phyloP scores from a whole-genome alignment of 1,140 invertebrate genomes.

The Drosophila sp. region DNA sequence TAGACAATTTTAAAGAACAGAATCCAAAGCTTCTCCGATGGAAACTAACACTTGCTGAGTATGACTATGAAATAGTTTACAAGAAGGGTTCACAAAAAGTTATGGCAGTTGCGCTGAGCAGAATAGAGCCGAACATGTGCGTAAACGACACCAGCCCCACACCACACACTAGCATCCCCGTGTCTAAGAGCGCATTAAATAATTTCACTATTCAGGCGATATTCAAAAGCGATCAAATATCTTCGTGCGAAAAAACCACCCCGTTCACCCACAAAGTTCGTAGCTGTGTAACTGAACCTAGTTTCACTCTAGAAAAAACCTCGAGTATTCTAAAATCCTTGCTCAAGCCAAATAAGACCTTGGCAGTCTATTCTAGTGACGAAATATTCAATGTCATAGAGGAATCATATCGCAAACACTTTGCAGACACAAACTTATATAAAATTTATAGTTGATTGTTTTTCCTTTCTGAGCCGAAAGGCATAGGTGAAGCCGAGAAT shows the following conservation, averaged over 20 bases:
- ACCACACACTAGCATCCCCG: background rate
- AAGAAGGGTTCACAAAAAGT: no score
- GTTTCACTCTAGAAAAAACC: background rate
- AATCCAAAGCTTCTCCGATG: background rate
- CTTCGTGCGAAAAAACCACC: background rate
- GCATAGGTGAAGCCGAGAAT: background rate
- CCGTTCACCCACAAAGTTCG: conserved; percentile 9
- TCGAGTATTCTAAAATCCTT: background rate
- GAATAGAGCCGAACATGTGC: background rate
- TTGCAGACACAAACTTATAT: background rate
- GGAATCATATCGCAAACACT: background rate
- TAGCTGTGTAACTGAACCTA: background rate
- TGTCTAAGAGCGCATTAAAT: background rate
- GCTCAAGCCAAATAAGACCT: background rate
- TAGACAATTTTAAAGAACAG: background rate
- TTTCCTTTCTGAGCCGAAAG: background rate
- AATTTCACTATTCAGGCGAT: background rate
- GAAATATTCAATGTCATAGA: background rate
- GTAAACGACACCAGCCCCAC: conserved; percentile 2
- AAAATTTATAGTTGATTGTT: no score
- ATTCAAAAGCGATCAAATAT: background rate
- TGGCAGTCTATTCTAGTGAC: background rate
- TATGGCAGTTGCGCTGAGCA: no score
- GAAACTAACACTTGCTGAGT: no score
- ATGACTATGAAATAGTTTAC: no score